phyloP scores from a whole-genome alignment of 1,140 invertebrate species.

The Bombus soroeensis region DNA sequence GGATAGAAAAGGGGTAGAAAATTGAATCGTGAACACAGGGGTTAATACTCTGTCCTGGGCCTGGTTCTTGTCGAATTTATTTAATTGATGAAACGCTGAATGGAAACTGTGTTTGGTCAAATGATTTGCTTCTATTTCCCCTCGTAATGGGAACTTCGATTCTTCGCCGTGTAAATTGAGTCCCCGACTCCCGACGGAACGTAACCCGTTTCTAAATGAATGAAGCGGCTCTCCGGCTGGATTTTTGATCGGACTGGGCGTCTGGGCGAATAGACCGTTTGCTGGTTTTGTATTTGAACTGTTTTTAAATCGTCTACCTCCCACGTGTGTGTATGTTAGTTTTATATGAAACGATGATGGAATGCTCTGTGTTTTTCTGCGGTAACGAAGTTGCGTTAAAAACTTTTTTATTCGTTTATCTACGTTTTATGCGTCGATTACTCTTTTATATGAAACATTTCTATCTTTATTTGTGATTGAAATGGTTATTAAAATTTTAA shows the following conservation, averaged over 20 bases:
- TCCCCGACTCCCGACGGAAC: background rate
- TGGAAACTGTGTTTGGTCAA: slow-evolving; percentile 46
- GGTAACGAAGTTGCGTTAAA: background rate
- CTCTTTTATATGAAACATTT: background rate
- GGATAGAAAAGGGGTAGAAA: background rate
- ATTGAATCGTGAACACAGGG: slow-evolving; percentile 24
- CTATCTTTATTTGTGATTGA: background rate
- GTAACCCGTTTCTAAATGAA: slow-evolving; percentile 28
- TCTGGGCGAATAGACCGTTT: background rate
- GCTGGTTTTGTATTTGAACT: background rate
- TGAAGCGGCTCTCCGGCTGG: background rate
- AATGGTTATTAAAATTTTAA: background rate
- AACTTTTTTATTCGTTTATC: slow-evolving; percentile 8
- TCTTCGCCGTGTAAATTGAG: slow-evolving; percentile 41
- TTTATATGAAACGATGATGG: background rate
- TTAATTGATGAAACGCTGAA: slow-evolving; percentile 52
- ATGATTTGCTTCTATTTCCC: slow-evolving; percentile 48
- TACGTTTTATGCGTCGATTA: background rate
- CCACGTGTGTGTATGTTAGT: background rate
- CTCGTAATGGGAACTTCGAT: slow-evolving; percentile 44
- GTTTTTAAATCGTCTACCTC: background rate
- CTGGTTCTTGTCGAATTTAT: slow-evolving; percentile 49
- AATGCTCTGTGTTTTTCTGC: background rate
- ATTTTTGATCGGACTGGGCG: background rate
- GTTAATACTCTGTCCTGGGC: slow-evolving; percentile 25